phyloP scores from a whole-genome alignment of 2,797 vertebrate genomes.

The Hafferia zeledoni region DNA sequence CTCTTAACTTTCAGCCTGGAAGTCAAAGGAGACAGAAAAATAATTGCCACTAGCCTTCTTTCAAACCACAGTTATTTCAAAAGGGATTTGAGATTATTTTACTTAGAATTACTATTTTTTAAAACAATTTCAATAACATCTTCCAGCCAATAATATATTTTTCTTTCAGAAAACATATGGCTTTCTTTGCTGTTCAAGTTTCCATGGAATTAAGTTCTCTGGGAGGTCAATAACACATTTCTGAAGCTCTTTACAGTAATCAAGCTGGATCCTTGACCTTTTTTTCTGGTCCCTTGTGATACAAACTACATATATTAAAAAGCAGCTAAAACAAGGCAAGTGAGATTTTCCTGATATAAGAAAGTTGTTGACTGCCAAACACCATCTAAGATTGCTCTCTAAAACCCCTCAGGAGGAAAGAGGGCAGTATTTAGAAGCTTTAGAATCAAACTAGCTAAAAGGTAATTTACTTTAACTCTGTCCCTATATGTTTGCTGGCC shows the following conservation, averaged over 20 bases:
- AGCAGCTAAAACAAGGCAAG: not conserved
- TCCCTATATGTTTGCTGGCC: not conserved
- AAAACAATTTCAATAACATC: not conserved
- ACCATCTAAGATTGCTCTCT: not conserved
- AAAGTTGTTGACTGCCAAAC: not conserved
- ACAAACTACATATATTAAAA: not conserved
- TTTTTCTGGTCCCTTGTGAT: not conserved
- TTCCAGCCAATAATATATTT: not conserved
- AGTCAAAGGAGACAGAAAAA: not conserved
- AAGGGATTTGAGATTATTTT: not conserved
- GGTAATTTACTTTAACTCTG: not conserved
- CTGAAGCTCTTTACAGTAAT: not conserved
- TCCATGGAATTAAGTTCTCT: not conserved
- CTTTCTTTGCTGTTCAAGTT: not conserved
- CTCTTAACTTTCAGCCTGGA: not conserved
- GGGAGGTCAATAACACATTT: not conserved
- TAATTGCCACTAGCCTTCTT: not conserved
- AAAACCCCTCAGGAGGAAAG: not conserved
- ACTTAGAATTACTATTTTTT: not conserved
- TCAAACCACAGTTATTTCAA: not conserved
- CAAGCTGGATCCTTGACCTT: not conserved
- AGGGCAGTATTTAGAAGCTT: not conserved
- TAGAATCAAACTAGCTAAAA: not conserved
- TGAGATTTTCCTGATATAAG: not conserved
- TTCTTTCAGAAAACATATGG: not conserved